Conservation (phyloP, 2,888 invertebrate species). For the Punctoribates punctum region DNA sequence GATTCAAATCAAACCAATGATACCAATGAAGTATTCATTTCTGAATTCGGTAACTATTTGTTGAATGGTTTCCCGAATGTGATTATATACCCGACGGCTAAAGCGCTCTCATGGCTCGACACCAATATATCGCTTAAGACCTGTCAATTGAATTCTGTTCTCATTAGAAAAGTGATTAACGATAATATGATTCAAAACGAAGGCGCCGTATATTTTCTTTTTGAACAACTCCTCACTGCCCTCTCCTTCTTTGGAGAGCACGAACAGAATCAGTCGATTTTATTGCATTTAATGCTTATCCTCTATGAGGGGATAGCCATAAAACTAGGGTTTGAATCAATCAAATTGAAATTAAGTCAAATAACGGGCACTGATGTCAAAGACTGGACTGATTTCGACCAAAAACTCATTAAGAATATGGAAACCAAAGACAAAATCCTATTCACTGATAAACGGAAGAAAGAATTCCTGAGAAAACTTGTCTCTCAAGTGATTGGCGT, state of each 20-base stretch:
- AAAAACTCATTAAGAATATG: neutral
- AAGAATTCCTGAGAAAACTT: conserved; percentile 30
- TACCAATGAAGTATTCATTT: neutral
- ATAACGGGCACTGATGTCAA: conserved; percentile 20
- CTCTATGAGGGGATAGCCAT: conserved; percentile 38
- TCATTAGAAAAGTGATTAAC: conserved; percentile 34
- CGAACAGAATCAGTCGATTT: conserved; percentile 41
- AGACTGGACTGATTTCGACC: conserved; percentile 37
- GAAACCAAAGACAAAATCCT: neutral
- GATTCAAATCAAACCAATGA: neutral
- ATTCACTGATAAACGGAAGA: conserved; percentile 25
- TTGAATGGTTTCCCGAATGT: conserved; percentile 16
- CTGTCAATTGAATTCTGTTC: conserved; percentile 15
- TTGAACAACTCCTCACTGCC: conserved; percentile 36
- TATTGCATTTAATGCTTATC: conserved; percentile 33
- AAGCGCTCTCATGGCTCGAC: conserved; percentile 39
- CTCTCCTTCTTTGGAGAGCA: conserved; percentile 42
- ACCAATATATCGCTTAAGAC: conserved; percentile 36
- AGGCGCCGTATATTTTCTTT: conserved; percentile 34
- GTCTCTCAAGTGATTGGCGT: conserved; percentile 39
- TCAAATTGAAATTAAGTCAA: conserved; percentile 29
- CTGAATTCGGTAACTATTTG: conserved; percentile 28
- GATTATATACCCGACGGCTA: conserved; percentile 30
- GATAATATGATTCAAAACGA: conserved; percentile 31
- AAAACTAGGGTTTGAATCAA: conserved; percentile 8